Evolutionary conservation across 2,797 vertebrate genomes (phyloP).

Genomic region (Dendrocincla fuliginosa): DNA sequence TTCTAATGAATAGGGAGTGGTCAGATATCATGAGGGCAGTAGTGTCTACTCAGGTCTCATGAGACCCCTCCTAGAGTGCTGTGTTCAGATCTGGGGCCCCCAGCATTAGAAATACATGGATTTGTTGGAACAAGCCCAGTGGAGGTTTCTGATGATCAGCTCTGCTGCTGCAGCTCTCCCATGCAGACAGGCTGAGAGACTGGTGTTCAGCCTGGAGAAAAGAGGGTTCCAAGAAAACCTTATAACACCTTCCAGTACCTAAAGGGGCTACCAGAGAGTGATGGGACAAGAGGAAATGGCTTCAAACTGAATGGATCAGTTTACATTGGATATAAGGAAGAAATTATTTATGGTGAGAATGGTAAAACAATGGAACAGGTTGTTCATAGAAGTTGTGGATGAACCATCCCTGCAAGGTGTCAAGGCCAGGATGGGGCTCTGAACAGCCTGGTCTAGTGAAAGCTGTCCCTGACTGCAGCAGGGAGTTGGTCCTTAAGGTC

Average conservation of each 20-base stretch:
- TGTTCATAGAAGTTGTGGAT: neutral
- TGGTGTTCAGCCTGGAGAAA: neutral
- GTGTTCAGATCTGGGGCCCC: accelerated
- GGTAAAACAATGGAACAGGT: neutral
- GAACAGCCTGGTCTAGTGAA: neutral
- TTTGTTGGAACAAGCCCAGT: neutral
- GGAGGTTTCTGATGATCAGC: neutral
- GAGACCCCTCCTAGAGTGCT: neutral
- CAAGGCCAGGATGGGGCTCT: neutral
- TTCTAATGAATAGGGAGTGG: neutral
- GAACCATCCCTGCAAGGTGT: neutral
- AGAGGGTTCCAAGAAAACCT: neutral
- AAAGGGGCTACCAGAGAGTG: neutral
- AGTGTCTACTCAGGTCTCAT: neutral
- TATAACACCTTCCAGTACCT: neutral
- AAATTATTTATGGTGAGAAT: neutral
- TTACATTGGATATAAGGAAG: neutral
- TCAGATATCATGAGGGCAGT: neutral
- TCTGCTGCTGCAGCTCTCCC: neutral
- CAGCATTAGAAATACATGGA: neutral
- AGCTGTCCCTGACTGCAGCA: neutral
- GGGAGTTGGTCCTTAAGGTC: too few relatives aligned
- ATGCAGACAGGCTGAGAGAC: neutral
- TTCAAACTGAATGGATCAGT: neutral
- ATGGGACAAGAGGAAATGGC: neutral